A percentile compares a stretch with the other conserved stretches of the same genome.
Conservation (phyloP, 2,888 invertebrate genomes). For the Drosophila tripunctata region DNA sequence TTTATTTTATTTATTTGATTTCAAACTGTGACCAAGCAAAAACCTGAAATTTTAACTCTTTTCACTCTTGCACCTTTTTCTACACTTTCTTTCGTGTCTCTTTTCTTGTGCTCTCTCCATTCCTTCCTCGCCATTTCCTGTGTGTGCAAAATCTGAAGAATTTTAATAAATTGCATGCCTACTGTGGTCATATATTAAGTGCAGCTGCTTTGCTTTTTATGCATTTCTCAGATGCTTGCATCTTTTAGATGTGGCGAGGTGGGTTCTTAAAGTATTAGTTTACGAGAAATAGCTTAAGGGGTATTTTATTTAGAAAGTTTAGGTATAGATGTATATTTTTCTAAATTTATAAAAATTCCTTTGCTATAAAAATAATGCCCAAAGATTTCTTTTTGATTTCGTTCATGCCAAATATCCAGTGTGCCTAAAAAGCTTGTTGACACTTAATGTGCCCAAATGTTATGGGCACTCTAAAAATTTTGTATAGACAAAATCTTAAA, state of each 20-base stretch:
- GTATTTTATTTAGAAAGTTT: neutral
- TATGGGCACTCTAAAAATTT: too few relatives aligned
- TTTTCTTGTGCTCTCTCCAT: neutral
- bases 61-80: neutral
- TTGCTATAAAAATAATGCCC: too few relatives aligned
- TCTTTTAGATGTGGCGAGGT: conserved; percentile 5
- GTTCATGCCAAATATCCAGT: too few relatives aligned
- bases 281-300: too few relatives aligned
- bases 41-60: conserved; percentile 1
- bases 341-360: too few relatives aligned
- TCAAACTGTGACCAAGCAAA: conserved; percentile 22
- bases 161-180: conserved; percentile 8
- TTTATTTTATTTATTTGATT: conserved; percentile 44
- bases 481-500: too few relatives aligned
- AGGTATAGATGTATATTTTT: too few relatives aligned
- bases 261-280: neutral
- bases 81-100: neutral
- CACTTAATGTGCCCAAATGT: too few relatives aligned
- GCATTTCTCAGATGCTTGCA: conserved; percentile 12
- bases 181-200: conserved; percentile 31
- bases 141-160: neutral
- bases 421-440: too few relatives aligned
- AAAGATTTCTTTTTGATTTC: too few relatives aligned
- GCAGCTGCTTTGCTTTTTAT: conserved; percentile 24
- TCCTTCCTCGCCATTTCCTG: neutral